phyloP scores from a whole-genome alignment of 2,888 invertebrate species.

The Callyntrura guangdongensis region DNA sequence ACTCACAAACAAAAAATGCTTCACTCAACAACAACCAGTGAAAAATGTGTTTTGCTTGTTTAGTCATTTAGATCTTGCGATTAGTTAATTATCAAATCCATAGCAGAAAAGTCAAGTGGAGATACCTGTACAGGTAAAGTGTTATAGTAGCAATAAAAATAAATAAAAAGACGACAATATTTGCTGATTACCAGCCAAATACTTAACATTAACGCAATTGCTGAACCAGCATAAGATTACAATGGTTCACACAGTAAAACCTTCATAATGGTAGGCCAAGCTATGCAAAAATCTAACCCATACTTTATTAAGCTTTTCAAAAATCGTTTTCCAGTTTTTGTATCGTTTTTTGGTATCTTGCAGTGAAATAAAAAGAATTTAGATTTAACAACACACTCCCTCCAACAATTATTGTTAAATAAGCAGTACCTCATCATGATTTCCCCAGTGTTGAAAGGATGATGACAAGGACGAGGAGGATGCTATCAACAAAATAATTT shows the following conservation, averaged over 20 bases:
- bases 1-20: background rate
- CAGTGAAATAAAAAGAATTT: background rate
- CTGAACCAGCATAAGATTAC: too few relatives aligned
- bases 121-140: background rate
- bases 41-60: background rate
- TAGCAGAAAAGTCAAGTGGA: background rate
- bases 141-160: background rate
- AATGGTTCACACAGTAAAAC: too few relatives aligned
- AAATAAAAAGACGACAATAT: background rate
- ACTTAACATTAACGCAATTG: background rate
- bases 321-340: conserved; percentile 38
- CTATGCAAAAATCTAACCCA: background rate
- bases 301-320: background rate
- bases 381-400: conserved; percentile 1
- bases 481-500: too few relatives aligned
- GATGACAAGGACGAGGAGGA: too few relatives aligned
- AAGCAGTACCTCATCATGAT: background rate
- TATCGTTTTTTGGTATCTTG: conserved; percentile 32
- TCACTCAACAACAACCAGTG: background rate
- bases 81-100: background rate
- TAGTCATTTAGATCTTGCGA: conserved; percentile 19
- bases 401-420: background rate
- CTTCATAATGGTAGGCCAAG: background rate
- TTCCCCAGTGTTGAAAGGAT: background rate
- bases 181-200: background rate